A percentile compares a stretch with the other conserved stretches of the same genome.
Evolutionary conservation across 2,797 vertebrate species (phyloP).

Genomic region (Anisognathus igniventris): DNA sequence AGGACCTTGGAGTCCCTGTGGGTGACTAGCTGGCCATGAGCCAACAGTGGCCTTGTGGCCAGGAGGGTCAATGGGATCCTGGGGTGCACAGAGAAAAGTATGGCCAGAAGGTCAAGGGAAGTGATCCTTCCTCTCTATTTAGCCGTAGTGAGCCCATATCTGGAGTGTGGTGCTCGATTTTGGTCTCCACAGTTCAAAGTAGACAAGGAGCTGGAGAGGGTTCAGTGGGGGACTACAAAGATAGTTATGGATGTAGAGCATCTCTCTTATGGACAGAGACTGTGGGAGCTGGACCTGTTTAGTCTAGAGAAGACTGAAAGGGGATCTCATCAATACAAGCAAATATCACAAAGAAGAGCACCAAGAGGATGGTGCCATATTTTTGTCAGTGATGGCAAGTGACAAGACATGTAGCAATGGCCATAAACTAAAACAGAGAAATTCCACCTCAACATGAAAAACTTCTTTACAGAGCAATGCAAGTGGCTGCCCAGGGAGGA

Average conservation of each 20-base stretch:
- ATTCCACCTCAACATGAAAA: not conserved
- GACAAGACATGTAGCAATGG: not conserved
- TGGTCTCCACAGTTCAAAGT: not conserved
- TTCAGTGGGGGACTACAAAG: not conserved
- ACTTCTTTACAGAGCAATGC: not conserved
- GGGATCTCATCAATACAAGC: not conserved
- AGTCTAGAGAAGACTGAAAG: not conserved
- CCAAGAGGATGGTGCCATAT: not conserved
- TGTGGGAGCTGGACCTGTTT: not conserved
- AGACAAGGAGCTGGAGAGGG: not conserved
- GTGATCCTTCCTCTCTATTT: not conserved
- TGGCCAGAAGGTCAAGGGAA: not conserved
- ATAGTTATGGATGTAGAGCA: not conserved
- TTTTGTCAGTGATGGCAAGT: not conserved
- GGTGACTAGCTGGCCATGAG: not conserved
- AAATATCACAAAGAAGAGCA: not conserved
- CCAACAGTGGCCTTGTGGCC: too few species aligned
- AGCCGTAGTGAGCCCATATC: too few species aligned
- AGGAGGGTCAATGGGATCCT: not conserved
- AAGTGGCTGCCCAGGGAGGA: not conserved
- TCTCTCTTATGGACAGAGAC: not conserved
- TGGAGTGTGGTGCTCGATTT: rapidly evolving
- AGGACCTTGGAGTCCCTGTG: not conserved
- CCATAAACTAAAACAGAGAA: not conserved
- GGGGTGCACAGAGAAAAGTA: rapidly evolving